Evolutionary conservation across 2,888 invertebrate species (phyloP).

Genomic region (Amblyteles armatorius): DNA sequence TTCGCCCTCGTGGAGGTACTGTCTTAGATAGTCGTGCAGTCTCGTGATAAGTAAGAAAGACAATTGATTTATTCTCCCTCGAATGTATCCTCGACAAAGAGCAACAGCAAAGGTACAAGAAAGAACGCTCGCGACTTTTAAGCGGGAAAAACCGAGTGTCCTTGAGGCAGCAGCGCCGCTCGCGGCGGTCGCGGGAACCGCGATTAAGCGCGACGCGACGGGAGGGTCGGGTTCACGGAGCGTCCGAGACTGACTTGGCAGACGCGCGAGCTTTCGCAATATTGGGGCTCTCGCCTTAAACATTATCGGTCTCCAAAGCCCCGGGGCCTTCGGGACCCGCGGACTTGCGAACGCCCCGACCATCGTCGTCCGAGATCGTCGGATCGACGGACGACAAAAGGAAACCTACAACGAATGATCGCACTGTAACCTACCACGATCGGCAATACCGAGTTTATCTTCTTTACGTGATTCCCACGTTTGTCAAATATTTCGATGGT

Average conservation of each 20-base stretch:
- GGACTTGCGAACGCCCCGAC: neutral
- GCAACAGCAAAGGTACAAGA: neutral
- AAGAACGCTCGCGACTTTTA: neutral
- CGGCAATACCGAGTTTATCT: slow-evolving; percentile 81
- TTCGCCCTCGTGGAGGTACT: too few species aligned
- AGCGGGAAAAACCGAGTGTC: slow-evolving; percentile 3
- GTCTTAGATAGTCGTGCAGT: too few species aligned
- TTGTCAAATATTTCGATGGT: slow-evolving; percentile 81
- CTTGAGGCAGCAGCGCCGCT: slow-evolving; percentile 19
- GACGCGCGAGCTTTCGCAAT: slow-evolving; percentile 16
- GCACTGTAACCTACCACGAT: slow-evolving; percentile 78
- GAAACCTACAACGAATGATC: neutral
- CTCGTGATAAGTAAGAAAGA: neutral
- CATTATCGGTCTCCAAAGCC: neutral
- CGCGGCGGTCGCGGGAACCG: slow-evolving; percentile 10
- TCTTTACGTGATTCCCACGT: slow-evolving; percentile 78
- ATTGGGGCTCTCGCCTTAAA: neutral
- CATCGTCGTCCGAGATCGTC: neutral
- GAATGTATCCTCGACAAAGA: neutral
- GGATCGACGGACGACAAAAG: neutral
- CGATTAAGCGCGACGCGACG: neutral
- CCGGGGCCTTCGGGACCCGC: neutral
- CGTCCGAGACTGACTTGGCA: neutral
- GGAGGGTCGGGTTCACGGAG: slow-evolving; percentile 22
- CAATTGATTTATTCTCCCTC: neutral